phyloP scores from a whole-genome alignment of 92 coral and sea anemone species.

The Umimayanthus kanabou region DNA sequence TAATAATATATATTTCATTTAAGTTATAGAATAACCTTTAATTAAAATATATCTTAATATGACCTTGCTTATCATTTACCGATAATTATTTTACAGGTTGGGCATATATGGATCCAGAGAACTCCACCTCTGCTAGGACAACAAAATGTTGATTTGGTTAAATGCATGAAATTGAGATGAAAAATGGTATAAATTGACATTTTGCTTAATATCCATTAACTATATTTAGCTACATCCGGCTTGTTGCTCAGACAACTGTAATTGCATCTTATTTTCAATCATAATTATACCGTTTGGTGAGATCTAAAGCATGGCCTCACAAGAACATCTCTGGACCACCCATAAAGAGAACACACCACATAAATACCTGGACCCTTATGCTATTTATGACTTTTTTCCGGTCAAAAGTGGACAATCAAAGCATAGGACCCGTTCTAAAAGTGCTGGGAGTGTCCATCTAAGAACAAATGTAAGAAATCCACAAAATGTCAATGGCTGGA shows the following conservation, averaged over 20 bases:
- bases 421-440: slow-evolving; percentile 50
- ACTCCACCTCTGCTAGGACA: not conserved
- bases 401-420: slow-evolving; percentile 43
- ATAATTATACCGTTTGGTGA: not conserved
- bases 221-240: not conserved
- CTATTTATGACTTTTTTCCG: slow-evolving; percentile 60
- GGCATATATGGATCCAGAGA: not conserved
- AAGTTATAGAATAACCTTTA: too few relatives aligned
- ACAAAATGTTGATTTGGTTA: not conserved
- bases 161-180: too few relatives aligned
- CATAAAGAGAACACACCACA: slow-evolving; percentile 48
- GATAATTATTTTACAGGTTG: not conserved
- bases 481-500: slow-evolving; percentile 41
- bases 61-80: too few relatives aligned
- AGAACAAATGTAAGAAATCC: slow-evolving; percentile 22
- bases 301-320: slow-evolving; percentile 46
- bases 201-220: too few relatives aligned
- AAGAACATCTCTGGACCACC: slow-evolving; percentile 67
- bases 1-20: too few relatives aligned
- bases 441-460: slow-evolving; percentile 62
- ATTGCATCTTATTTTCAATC: not conserved
- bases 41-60: too few relatives aligned
- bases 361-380: slow-evolving; percentile 63
- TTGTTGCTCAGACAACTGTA: not conserved
- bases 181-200: not conserved